Evolutionary conservation across 2,113 vertebrate species (phyloP).

Genomic region (Danionella cerebrum): DNA sequence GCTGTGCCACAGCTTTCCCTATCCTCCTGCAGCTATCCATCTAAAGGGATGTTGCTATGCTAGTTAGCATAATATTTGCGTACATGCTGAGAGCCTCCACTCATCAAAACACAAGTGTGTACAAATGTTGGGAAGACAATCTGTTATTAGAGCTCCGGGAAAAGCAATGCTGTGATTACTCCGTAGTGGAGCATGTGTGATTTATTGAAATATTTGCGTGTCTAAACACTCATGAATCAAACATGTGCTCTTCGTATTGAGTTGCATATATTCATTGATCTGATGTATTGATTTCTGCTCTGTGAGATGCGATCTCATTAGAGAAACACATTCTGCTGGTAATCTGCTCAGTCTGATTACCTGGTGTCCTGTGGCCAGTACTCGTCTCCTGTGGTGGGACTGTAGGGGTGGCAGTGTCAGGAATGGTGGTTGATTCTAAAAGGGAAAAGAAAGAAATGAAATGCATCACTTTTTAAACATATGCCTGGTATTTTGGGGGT

Average conservation of each 20-base stretch:
- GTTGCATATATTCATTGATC: constrained; percentile 8
- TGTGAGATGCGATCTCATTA: neutral
- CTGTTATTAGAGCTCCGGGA: constrained; percentile 28
- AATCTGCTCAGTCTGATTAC: constrained; percentile 17
- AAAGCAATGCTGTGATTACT: constrained; percentile 5
- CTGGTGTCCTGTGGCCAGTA: constrained; percentile 64
- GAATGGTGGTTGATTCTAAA: constrained; percentile 77
- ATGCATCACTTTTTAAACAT: neutral
- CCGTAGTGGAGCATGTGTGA: neutral
- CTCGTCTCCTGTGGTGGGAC: constrained; percentile 74
- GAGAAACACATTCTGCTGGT: neutral
- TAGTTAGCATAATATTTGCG: constrained; percentile 40
- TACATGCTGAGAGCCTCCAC: constrained; percentile 22
- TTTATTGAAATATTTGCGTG: neutral
- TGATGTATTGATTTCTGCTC: neutral
- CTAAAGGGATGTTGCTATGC: constrained; percentile 20
- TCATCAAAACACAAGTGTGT: constrained; percentile 18
- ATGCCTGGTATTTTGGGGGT: no score
- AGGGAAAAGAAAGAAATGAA: constrained; percentile 13
- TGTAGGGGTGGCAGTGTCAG: constrained; percentile 78
- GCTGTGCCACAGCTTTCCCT: neutral
- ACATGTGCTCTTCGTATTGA: constrained; percentile 1
- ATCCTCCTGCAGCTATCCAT: constrained; percentile 28
- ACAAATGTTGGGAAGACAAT: constrained; percentile 13
- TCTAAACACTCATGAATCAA: neutral